Conservation (phyloP, 2,888 invertebrate genomes). For the Pseudococcus viburni region DNA sequence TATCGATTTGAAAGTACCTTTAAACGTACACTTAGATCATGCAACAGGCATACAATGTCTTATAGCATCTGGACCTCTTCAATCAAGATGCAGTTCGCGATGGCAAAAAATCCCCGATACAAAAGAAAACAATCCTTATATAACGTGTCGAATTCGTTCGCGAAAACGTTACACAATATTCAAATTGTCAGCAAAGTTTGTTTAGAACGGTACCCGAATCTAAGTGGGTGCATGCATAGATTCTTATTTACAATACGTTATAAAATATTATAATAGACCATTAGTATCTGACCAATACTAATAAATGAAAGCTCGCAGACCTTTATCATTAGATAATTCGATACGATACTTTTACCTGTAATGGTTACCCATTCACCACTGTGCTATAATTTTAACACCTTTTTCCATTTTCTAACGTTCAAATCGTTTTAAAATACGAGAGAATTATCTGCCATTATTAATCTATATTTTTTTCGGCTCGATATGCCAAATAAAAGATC, state of each 20-base stretch:
- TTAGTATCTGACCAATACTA: constrained; percentile 34
- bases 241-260: constrained; percentile 31
- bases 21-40: background rate
- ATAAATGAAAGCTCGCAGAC: constrained; percentile 26
- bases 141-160: constrained; percentile 10
- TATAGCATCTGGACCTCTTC: background rate
- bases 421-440: background rate
- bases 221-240: constrained; percentile 49
- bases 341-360: constrained; percentile 13
- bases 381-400: constrained; percentile 27
- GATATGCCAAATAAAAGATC: background rate
- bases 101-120: background rate
- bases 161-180: constrained; percentile 41
- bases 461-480: background rate
- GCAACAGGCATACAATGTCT: background rate
- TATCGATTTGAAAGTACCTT: constrained; percentile 9
- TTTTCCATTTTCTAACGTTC: constrained; percentile 5
- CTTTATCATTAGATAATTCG: constrained; percentile 40
- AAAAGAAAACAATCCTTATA: constrained; percentile 14
- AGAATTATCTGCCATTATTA: background rate
- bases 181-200: constrained; percentile 49
- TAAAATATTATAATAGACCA: constrained; percentile 36
- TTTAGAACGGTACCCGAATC: constrained; percentile 7
- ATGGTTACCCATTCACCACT: background rate
- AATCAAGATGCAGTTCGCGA: background rate